phyloP scores from a whole-genome alignment of 2,888 invertebrate species.

The Molanna angustata region DNA sequence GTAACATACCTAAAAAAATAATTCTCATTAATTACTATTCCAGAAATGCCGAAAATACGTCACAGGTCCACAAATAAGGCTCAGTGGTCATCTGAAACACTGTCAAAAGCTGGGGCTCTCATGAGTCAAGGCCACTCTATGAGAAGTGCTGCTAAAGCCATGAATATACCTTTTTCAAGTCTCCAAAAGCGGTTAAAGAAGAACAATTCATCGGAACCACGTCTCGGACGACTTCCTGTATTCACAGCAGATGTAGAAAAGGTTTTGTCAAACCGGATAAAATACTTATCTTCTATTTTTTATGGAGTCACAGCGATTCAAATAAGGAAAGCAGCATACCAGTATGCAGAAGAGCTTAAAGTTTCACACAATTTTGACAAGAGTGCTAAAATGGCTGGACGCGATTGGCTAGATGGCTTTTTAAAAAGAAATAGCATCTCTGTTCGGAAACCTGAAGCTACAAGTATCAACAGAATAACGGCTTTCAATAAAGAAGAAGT shows the following conservation, averaged over 20 bases:
- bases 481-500: constrained; percentile 34
- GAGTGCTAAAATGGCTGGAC: constrained; percentile 18
- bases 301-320: constrained; percentile 3
- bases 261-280: neutral
- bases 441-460: constrained; percentile 32
- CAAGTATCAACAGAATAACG: constrained; percentile 33
- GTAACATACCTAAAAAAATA: neutral
- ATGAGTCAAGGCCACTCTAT: neutral
- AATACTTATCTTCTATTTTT: constrained; percentile 5
- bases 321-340: constrained; percentile 8
- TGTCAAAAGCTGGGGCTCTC: neutral
- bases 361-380: constrained; percentile 7
- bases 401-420: constrained; percentile 28
- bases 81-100: neutral
- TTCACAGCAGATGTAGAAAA: constrained; percentile 6
- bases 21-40: neutral
- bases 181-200: neutral
- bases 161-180: constrained; percentile 2
- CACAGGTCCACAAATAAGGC: neutral
- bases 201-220: neutral
- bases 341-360: constrained; percentile 9
- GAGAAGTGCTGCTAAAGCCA: neutral
- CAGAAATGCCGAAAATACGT: constrained; percentile 1
- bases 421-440: constrained; percentile 31
- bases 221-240: constrained; percentile 4